phyloP scores from a whole-genome alignment of 2,113 vertebrate genomes.

The Myotis davidii region DNA sequence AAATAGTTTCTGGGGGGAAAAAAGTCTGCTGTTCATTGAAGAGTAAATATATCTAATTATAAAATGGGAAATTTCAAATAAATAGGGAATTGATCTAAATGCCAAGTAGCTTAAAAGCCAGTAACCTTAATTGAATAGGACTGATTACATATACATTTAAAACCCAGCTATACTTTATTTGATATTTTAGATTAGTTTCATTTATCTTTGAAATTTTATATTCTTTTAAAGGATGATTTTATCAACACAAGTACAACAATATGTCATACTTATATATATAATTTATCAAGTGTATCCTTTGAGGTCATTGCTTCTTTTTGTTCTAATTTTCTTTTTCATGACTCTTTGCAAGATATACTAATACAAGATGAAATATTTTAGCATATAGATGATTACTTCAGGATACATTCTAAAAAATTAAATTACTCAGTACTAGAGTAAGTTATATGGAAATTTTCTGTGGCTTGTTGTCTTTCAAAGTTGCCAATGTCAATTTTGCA shows the following conservation, averaged over 20 bases:
- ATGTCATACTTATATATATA: neutral
- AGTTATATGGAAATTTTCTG: neutral
- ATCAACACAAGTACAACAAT: neutral
- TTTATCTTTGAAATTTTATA: neutral
- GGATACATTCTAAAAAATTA: neutral
- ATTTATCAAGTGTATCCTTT: neutral
- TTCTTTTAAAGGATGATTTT: constrained; percentile 14
- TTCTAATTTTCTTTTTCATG: neutral
- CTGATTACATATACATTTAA: neutral
- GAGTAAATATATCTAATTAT: neutral
- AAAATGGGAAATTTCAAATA: neutral
- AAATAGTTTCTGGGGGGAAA: neutral
- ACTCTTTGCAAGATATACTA: neutral
- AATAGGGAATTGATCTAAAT: neutral
- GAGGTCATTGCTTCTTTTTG: neutral
- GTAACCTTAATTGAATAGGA: neutral
- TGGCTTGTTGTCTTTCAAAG: neutral
- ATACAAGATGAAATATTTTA: neutral
- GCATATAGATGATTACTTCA: neutral
- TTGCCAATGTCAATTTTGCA: neutral
- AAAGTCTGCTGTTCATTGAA: neutral
- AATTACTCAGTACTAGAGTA: neutral
- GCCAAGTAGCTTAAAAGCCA: neutral
- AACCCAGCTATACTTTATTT: neutral
- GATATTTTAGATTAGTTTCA: neutral